Evolutionary conservation across 2,113 vertebrate species (phyloP), one percentile per base, ranked within the genome.

Genomic region (Megaceryle maxima): DNA sequence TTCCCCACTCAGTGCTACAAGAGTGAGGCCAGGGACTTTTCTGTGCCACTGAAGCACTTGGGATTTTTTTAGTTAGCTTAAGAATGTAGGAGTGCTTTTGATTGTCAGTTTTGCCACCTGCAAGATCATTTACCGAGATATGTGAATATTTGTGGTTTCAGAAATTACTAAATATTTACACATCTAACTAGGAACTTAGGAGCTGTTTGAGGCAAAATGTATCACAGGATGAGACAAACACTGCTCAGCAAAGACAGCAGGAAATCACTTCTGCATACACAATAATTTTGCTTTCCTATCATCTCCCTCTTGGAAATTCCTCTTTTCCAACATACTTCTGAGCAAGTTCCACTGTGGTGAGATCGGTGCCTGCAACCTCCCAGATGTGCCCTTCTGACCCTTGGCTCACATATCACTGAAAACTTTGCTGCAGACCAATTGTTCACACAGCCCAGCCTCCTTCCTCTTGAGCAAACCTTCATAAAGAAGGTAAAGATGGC

Each of bases 81-180:
- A 56, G 15, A 81, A 39, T 60, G 63, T 83, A 37, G 22, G 60
- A 94, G 63, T 56, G 72, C 41, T 55, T 35, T 69, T 95, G 41
- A 92, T 92, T 90, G 64, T 87, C 76, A 60, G 83, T 83, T 90
- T 94, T 64, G 56, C 68, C 80, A 94, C 64, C 83, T 87, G 56
- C 76, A 75, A 94, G 56, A 90, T 87, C 18, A 16, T 78, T 67
- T 72, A 13, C 29, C 72, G 87, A 89, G 69, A 53, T 74, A 86
- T 0, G 7, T 59, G 75, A 76, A 85, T 67, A 33, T 48, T 89
- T 92, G 66, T 88, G 76, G 82, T 95, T 96, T 94, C 44, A 46
- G 37, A 67, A 64, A 33, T 62, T 81, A 79, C 72, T 76, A 60
- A 88, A 74, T 88, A 67, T 82, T 94, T 94, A 43, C 74, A 66